phyloP scores from a whole-genome alignment of 2,797 vertebrate species.

The Garrulus glandarius region DNA sequence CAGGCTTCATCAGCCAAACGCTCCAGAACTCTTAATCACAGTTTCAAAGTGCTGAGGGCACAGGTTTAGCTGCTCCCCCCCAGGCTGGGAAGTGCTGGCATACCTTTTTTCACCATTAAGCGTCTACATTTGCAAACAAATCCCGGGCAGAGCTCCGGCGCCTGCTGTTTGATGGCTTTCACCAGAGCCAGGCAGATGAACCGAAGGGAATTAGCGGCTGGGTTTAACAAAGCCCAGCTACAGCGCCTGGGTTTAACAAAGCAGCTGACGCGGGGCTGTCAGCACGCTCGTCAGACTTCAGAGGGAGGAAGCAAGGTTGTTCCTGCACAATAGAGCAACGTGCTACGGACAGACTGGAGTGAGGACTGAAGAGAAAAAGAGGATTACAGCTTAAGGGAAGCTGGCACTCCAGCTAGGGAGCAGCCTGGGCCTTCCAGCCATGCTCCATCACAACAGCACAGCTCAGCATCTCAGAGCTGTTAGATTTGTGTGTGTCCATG shows the following conservation, averaged over 20 bases:
- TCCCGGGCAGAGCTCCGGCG: not conserved
- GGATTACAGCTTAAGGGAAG: not conserved
- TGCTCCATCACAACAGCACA: not conserved
- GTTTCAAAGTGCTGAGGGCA: not conserved
- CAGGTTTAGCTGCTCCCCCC: not conserved
- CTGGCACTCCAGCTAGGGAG: not conserved
- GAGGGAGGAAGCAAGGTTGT: not conserved
- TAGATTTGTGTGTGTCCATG: accelerated
- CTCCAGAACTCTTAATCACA: not conserved
- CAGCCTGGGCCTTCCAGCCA: not conserved
- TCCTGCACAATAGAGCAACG: not conserved
- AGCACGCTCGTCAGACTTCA: not conserved
- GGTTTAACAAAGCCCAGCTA: not conserved
- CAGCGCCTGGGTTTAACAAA: not conserved
- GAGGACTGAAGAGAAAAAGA: not conserved
- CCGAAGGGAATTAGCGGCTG: not conserved
- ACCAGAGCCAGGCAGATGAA: not conserved
- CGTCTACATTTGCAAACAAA: conserved; percentile 44
- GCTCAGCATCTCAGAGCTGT: not conserved
- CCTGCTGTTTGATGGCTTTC: not conserved
- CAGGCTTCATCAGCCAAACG: not conserved
- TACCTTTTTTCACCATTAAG: conserved; percentile 45
- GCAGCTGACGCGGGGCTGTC: not conserved
- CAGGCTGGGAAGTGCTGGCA: not conserved
- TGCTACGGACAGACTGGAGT: not conserved